Conservation (phyloP, 2,797 vertebrate genomes). For the Sandelia bainsii region DNA sequence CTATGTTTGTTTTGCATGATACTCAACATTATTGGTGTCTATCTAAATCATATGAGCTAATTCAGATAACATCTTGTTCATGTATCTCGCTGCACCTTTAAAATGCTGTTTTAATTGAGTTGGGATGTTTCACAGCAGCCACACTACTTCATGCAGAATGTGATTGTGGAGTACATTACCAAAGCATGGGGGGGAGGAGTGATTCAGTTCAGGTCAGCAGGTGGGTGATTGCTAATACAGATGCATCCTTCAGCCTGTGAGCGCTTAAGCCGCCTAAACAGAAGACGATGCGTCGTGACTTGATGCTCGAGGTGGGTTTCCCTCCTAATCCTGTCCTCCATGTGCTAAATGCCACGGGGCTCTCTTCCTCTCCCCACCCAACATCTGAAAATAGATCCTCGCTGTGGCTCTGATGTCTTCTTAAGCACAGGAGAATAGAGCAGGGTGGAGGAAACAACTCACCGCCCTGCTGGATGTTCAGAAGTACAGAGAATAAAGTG, state of each 20-base stretch:
- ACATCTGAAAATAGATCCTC: conserved; percentile 57
- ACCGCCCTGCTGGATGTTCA: conserved; percentile 28
- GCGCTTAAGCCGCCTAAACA: conserved; percentile 27
- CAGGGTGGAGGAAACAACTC: conserved; percentile 40
- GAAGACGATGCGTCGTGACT: conserved; percentile 27
- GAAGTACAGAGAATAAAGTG: conserved; percentile 35
- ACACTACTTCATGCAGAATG: neutral
- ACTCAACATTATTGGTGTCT: no score
- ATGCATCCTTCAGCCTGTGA: conserved; percentile 15
- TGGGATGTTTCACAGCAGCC: conserved; percentile 3
- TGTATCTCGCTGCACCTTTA: no score
- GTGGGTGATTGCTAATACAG: conserved; percentile 41
- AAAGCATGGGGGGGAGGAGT: conserved; percentile 17
- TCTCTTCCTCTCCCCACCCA: conserved; percentile 44
- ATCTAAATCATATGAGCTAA: no score
- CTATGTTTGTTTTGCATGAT: no score
- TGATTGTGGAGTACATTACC: conserved; percentile 14
- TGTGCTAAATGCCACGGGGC: conserved; percentile 44
- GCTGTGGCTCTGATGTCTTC: conserved; percentile 56
- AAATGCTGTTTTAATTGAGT: no score
- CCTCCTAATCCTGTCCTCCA: conserved; percentile 48
- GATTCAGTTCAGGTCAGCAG: conserved; percentile 32
- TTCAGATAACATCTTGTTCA: no score
- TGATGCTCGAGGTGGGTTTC: conserved; percentile 48
- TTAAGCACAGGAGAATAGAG: conserved; percentile 47